These are phyloP conservation scores for Mastomys natalensis DNA, from an alignment of 2,113 vertebrate species.

Conservation along the genomic window DNA sequence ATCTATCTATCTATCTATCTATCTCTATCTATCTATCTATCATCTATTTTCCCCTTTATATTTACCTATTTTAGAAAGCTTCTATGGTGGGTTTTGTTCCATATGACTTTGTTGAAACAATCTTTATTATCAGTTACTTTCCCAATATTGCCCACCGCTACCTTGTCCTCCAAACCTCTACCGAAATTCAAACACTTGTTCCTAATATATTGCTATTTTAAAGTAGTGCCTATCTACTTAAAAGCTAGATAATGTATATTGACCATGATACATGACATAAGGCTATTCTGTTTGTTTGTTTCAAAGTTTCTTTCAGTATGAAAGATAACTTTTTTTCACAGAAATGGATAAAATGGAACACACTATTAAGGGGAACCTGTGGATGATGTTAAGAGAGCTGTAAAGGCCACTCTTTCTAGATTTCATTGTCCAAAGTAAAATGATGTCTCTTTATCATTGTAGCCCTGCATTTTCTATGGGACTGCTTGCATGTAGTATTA, in stretches of 20 bases:
- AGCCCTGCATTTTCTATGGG: background rate
- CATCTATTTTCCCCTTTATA: too few relatives aligned
- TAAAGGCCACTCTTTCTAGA: background rate
- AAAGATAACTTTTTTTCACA: background rate
- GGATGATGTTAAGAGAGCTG: background rate
- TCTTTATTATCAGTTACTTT: background rate
- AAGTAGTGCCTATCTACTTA: background rate
- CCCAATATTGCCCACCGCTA: background rate
- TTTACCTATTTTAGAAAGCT: background rate
- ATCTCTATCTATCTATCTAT: too few relatives aligned
- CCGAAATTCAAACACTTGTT: background rate
- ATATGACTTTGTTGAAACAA: background rate
- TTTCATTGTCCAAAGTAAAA: slow-evolving; percentile 1
- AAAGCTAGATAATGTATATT: background rate
- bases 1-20: background rate
- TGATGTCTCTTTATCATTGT: background rate
- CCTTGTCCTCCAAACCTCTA: background rate
- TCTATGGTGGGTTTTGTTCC: background rate
- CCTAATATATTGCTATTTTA: background rate
- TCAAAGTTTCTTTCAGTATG: slow-evolving; percentile 8
- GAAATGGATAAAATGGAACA: background rate
- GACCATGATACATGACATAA: background rate
- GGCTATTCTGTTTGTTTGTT: background rate
- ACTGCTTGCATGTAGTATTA: background rate
- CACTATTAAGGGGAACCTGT: background rate